Evolutionary conservation across 1,140 invertebrate species (phyloP).

Genomic region (Rhagoletis zephyria): DNA sequence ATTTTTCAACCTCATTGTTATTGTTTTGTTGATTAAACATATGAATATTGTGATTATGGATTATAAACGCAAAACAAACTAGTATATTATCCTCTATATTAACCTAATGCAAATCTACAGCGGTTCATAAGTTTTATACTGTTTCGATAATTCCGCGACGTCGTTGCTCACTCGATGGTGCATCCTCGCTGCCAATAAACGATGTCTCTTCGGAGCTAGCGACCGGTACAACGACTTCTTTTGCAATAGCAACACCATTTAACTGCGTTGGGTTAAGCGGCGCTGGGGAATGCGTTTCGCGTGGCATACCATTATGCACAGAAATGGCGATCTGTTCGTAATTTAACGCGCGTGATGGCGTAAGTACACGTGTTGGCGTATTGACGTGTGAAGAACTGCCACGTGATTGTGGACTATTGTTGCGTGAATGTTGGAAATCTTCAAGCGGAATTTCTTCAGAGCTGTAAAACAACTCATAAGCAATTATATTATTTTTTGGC

Average conservation of each 20-base stretch:
- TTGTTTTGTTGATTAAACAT: too few relatives aligned
- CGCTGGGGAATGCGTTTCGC: slow-evolving; percentile 62
- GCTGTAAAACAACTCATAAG: slow-evolving; percentile 61
- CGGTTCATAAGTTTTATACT: slow-evolving; percentile 74
- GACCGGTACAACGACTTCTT: slow-evolving; percentile 61
- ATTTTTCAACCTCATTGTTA: too few relatives aligned
- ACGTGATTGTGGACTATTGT: slow-evolving; percentile 69
- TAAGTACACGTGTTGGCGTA: slow-evolving; percentile 69
- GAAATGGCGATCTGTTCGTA: slow-evolving; percentile 72
- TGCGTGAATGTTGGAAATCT: slow-evolving; percentile 77
- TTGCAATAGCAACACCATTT: slow-evolving; percentile 61
- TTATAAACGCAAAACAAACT: neutral
- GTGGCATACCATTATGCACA: slow-evolving; percentile 71
- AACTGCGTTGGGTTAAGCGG: slow-evolving; percentile 59
- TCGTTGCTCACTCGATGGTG: slow-evolving; percentile 67
- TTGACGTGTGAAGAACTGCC: slow-evolving; percentile 58
- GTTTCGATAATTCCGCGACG: slow-evolving; percentile 81
- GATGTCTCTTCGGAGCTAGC: slow-evolving; percentile 81
- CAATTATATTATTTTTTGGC: neutral
- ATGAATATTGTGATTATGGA: neutral
- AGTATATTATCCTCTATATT: too few relatives aligned
- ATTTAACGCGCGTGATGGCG: slow-evolving; percentile 69
- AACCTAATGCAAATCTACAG: neutral
- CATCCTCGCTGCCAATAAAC: slow-evolving; percentile 77
- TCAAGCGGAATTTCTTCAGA: slow-evolving; percentile 90